Percentiles rank a stretch among this genome's conserved stretches.
Evolutionary conservation across 1,140 invertebrate genomes (phyloP).

Genomic region (Drosophila ercepeae): DNA sequence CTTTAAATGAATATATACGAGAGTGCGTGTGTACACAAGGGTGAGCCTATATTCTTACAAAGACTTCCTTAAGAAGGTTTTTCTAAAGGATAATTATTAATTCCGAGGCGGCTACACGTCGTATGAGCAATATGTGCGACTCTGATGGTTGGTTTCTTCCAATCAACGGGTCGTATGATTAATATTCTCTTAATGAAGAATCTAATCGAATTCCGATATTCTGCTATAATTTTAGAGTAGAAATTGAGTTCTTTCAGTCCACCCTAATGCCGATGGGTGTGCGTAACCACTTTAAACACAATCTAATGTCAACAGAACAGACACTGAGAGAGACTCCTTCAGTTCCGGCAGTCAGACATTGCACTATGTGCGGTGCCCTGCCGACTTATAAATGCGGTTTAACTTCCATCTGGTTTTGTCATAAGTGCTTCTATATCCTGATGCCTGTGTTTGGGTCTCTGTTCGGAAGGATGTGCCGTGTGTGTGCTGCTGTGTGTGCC

Average conservation of each 20-base stretch:
- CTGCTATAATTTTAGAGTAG: not conserved
- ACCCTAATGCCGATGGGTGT: conserved; percentile 28
- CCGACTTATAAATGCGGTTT: conserved; percentile 78
- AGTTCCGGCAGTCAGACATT: conserved; percentile 8
- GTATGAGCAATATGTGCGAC: not conserved
- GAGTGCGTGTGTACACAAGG: conserved; percentile 4
- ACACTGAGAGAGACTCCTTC: conserved; percentile 29
- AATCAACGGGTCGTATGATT: not conserved
- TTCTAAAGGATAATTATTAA: not conserved
- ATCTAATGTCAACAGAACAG: conserved; percentile 77
- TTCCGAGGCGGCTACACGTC: not conserved
- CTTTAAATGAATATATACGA: conserved; percentile 44
- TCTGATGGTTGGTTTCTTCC: too few species aligned
- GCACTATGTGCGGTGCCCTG: conserved; percentile 40
- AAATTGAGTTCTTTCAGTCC: not conserved
- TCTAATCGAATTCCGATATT: too few species aligned
- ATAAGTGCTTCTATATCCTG: conserved; percentile 28
- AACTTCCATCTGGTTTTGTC: conserved; percentile 68
- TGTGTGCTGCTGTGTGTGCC: conserved; percentile 3
- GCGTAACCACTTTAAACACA: conserved; percentile 76
- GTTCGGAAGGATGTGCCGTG: not conserved
- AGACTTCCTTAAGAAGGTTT: not conserved
- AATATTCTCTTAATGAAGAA: not conserved
- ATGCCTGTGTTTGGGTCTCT: conserved; percentile 3
- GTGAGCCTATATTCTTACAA: conserved; percentile 1